A percentile compares a stretch with the other conserved stretches of the same genome.
Conservation (phyloP, 2,888 invertebrate genomes). For the Cephus runcator region DNA sequence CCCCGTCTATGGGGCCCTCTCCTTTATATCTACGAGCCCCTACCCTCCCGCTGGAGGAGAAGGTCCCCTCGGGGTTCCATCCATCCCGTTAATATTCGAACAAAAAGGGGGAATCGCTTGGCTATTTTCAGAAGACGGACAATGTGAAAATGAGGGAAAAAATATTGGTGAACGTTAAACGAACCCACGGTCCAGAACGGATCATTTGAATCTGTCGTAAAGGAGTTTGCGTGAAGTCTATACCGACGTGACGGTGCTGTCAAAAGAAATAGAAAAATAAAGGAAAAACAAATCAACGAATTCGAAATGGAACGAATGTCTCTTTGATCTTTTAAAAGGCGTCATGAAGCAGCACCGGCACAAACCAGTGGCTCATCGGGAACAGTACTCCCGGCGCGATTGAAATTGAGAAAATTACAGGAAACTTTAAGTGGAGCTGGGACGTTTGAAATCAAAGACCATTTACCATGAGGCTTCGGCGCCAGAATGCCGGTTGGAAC, state of each 20-base stretch:
- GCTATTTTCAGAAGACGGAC: neutral
- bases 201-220: neutral
- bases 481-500: neutral
- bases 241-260: neutral
- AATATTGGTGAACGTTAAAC: neutral
- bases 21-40: conserved; percentile 57
- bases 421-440: neutral
- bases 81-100: conserved; percentile 38
- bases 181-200: neutral
- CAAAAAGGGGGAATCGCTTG: conserved; percentile 10
- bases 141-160: neutral
- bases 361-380: neutral
- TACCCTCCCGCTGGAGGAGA: conserved; percentile 21
- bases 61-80: conserved; percentile 51
- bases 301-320: neutral
- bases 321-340: neutral
- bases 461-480: neutral
- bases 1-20: conserved; percentile 57
- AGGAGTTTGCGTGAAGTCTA: neutral
- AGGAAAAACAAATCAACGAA: neutral
- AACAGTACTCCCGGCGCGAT: neutral
- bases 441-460: neutral
- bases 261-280: conserved; percentile 6
- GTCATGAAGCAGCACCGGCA: neutral
- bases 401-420: neutral